Evolutionary conservation across 2,797 vertebrate species (phyloP), one percentile per base, ranked within the genome.

Genomic region (Furcifer pardalis): DNA sequence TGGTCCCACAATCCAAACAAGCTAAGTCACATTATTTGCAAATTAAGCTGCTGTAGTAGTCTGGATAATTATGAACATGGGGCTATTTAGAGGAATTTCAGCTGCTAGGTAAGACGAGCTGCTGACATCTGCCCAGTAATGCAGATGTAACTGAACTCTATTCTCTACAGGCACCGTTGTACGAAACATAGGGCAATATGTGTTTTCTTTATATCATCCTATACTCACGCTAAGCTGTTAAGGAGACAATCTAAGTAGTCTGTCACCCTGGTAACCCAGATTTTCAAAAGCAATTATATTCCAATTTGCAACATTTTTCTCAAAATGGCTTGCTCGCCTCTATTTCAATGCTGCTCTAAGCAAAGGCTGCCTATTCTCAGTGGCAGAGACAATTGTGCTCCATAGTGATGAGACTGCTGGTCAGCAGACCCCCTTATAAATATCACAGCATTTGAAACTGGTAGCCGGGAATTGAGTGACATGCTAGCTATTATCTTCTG

Each of bases 111-210:
- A 90, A 90, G 12, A 21, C 86, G 82, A 87, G 89, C 80, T 83
- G 87, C 89, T 91, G 88, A 84, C 86, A 87, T 60, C 49, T 85
- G 89, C 89, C 87, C 88, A 83, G 74, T 66, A 87, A 89, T n/a
- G n/a, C n/a, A n/a, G n/a, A n/a, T n/a, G n/a, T n/a, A n/a, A 85
- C 81, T 91, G 92, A 91, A 91, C 93, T 90, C 82, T 86, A 79
- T 79, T 90, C 83, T 83, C 88, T 82, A 87, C 88, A 87, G 87
- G 83, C 79, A 60, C 75, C 66, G 87, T 59, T 1, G 66, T 69
- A 87, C 17, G 7, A 82, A 89, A 82, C 1, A 5, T 0, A 86
- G 52, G 69, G 46, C 75, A n/a, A 2, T 27, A 62, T 25, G 7
- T 23, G 10, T 71, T 60, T 60, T 30, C 37, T 12, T 46, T 19